Base-by-base conservation (phyloP, 1,140 invertebrate genomes). In the Bombus terrestris region DNA sequence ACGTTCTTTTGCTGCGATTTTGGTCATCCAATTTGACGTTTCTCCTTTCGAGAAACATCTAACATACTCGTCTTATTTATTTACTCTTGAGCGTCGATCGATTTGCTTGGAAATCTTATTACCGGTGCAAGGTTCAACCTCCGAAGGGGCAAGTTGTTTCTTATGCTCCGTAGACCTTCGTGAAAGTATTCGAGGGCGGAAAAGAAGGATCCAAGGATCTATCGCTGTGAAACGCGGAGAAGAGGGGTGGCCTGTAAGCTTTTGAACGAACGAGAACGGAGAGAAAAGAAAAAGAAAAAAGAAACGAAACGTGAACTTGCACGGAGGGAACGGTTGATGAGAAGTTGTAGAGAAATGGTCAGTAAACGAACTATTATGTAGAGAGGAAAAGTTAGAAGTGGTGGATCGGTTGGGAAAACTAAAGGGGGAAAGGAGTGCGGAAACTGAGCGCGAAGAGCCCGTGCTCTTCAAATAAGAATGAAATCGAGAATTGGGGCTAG, bases 281-380 rank as follows among this genome's bases (percentile, higher is more conserved):
- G 41, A 25, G n/a, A 39, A n/a, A 18, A 37, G 32, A 37, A n/a
- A 5, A 10, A 37, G 8, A 37, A n/a, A 3, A 4, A 4, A 47
- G 25, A 53, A 32, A 66, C n/a, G 68, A 68, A 74, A 81, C 39
- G 53, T 25, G 86, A 59, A 72, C 35, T 69, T 57, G 64, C 28
- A 71, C 43, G 37, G 47, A 39, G 82, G 28, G 62, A 32, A 35
- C 47, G 39, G 75, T 79, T 79, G 83, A 72, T 78, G 82, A 80
- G 68, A 80, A 85, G 66, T 80, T 85, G 83, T 43, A 62, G 76
- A 72, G 83, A 64, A 85, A 85, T 80, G 83, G 76, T 80, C 77
- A 80, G 83, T 80, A 72, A 85, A 80, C 83, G 83, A 85, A 85
- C 83, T 85, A 79, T 85, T 85, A 80, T 69, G 76, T 32, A 57